A percentile compares a stretch with the other conserved stretches of the same genome.
Conservation (phyloP, 2,797 vertebrate species). For the Apogon hyalosoma region DNA sequence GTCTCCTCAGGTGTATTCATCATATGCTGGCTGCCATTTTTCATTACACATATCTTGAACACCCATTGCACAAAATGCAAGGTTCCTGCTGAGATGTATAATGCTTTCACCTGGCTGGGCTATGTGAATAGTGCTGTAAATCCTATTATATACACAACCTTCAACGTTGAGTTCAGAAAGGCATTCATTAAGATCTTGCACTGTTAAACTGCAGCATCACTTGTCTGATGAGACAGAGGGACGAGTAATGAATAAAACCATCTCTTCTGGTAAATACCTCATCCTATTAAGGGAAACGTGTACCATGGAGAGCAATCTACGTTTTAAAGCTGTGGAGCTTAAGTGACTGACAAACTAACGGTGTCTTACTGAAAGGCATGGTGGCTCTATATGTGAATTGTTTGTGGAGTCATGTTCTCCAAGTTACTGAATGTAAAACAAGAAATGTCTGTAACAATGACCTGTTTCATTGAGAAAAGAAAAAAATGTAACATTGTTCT, state of each 20-base stretch:
- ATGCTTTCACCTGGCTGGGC: conserved; percentile 97
- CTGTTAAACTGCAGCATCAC: conserved; percentile 83
- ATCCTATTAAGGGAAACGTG: conserved; percentile 66
- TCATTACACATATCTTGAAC: conserved; percentile 98
- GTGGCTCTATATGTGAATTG: conserved; percentile 60
- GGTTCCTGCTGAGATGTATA: conserved; percentile 94
- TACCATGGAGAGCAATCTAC: conserved; percentile 43
- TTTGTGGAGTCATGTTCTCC: conserved; percentile 68
- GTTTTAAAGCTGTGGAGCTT: conserved; percentile 42
- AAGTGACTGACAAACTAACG: conserved; percentile 47
- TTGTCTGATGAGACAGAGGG: conserved; percentile 49
- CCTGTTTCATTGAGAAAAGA: conserved; percentile 59
- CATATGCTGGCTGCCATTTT: conserved; percentile 99
- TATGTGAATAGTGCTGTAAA: conserved; percentile 99
- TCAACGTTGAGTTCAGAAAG: conserved; percentile 98
- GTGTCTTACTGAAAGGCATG: conserved; percentile 48
- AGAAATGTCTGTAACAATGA: conserved; percentile 80
- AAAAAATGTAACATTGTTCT: conserved; percentile 66
- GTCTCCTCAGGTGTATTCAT: conserved; percentile 94
- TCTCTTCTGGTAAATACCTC: conserved; percentile 74
- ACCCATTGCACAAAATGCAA: conserved; percentile 94
- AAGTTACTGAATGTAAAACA: conserved; percentile 81
- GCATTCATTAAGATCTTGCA: conserved; percentile 99
- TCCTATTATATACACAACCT: conserved; percentile 99
- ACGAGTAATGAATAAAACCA: conserved; percentile 41